These are phyloP conservation scores for Cyprinodon brontotheroides DNA, from an alignment of 2,113 vertebrate species.

Conservation along the genomic window DNA sequence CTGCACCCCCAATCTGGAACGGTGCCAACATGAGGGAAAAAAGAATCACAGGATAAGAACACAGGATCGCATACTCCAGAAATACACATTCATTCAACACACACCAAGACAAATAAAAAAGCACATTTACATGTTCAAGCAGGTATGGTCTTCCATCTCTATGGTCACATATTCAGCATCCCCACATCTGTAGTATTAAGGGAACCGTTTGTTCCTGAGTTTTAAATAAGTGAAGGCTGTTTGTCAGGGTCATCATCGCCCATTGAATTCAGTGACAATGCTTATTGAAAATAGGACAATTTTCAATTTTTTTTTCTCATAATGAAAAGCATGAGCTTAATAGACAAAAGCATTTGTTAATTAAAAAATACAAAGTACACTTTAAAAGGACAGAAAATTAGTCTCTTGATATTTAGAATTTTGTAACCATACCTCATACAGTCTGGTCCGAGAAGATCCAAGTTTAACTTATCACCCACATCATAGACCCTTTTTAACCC, in stretches of 20 bases:
- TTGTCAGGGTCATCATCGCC: conserved; percentile 6
- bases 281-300: neutral
- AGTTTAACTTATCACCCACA: neutral
- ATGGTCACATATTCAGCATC: conserved; percentile 16
- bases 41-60: conserved; percentile 12
- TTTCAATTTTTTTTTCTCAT: conserved; percentile 1
- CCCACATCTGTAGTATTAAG: conserved; percentile 9
- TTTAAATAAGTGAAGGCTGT: neutral
- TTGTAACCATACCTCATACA: neutral
- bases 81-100: conserved; percentile 1
- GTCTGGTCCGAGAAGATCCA: neutral
- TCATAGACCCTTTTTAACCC: no score
- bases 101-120: conserved; percentile 5
- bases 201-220: conserved; percentile 41
- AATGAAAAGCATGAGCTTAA: neutral
- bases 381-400: neutral
- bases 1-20: conserved; percentile 42
- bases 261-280: conserved; percentile 1
- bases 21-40: conserved; percentile 22
- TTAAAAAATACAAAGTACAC: neutral
- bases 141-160: conserved; percentile 38
- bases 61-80: conserved; percentile 1
- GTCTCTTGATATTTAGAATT: neutral
- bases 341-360: neutral
- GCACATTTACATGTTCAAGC: conserved; percentile 33